These are phyloP conservation scores for Zaprionus nigranus DNA, from an alignment of 1,140 invertebrate species.

Conservation along the genomic window DNA sequence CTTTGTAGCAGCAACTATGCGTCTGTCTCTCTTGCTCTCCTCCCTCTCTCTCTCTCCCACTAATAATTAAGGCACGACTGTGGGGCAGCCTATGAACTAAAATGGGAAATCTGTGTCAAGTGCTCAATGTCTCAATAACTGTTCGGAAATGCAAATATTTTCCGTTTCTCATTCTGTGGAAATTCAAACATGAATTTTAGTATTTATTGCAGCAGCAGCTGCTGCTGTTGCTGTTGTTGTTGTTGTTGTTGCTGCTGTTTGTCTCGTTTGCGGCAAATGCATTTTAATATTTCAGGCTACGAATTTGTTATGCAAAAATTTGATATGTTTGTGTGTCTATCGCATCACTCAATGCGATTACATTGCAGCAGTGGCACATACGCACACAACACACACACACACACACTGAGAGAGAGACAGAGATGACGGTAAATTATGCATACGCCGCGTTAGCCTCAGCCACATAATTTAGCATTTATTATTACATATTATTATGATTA, in stretches of 20 bases:
- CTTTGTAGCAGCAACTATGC: slow-evolving; percentile 20
- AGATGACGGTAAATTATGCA: slow-evolving; percentile 65
- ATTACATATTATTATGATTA: slow-evolving; percentile 80
- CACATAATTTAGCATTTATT: slow-evolving; percentile 81
- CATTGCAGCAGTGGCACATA: slow-evolving; percentile 28
- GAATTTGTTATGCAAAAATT: slow-evolving; percentile 81
- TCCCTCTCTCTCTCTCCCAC: background rate
- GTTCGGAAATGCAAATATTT: slow-evolving; percentile 66
- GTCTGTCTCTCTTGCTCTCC: no score
- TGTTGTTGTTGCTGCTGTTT: slow-evolving; percentile 27
- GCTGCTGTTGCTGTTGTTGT: slow-evolving; percentile 6
- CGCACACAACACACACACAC: background rate
- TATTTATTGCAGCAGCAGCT: slow-evolving; percentile 62
- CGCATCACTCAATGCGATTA: slow-evolving; percentile 72
- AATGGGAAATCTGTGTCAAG: slow-evolving; percentile 21
- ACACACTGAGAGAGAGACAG: slow-evolving; percentile 1
- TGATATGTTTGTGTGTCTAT: slow-evolving; percentile 59
- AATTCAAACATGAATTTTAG: slow-evolving; percentile 79
- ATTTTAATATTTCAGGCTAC: slow-evolving; percentile 78
- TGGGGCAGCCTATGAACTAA: slow-evolving; percentile 13
- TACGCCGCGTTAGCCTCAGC: slow-evolving; percentile 67
- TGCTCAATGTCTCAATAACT: slow-evolving; percentile 42
- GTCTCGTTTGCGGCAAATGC: slow-evolving; percentile 73
- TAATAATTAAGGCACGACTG: slow-evolving; percentile 43
- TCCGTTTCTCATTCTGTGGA: slow-evolving; percentile 40